Conservation (phyloP, 35 echinoderm and acorn worm species). For the Heliocidaris erythrogramma region DNA sequence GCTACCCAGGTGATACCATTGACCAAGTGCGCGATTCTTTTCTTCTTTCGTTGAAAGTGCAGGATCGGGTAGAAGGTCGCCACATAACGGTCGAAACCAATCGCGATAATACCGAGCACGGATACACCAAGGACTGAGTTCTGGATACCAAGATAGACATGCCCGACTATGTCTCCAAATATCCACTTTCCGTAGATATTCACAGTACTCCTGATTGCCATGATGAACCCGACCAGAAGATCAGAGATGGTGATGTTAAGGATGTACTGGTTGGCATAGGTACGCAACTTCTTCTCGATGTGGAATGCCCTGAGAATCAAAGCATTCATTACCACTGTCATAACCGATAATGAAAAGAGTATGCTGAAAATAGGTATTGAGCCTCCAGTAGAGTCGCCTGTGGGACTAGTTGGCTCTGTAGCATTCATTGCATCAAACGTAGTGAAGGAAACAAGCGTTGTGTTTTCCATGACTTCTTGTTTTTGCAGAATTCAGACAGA, state of each 20-base stretch:
- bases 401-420: too few species aligned
- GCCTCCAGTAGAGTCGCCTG: too few species aligned
- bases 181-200: conserved; percentile 7
- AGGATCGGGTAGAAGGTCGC: conserved; percentile 39
- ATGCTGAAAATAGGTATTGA: too few species aligned
- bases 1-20: conserved; percentile 36
- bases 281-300: conserved; percentile 38
- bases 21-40: background rate
- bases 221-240: conserved; percentile 37
- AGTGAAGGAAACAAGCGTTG: too few species aligned
- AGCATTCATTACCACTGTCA: conserved; percentile 13
- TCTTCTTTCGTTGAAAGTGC: conserved; percentile 30
- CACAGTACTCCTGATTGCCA: background rate
- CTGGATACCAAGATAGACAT: conserved; percentile 16
- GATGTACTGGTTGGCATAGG: conserved; percentile 50
- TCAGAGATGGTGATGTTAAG: conserved; percentile 48
- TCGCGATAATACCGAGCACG: conserved; percentile 11
- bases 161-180: conserved; percentile 42
- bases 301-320: conserved; percentile 36
- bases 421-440: too few species aligned
- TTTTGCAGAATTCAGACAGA: too few species aligned
- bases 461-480: too few species aligned
- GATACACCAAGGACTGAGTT: conserved; percentile 18
- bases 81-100: conserved; percentile 54
- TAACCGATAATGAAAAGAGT: too few species aligned